Evolutionary conservation across 2,888 invertebrate genomes (phyloP).

Genomic region (Nephrotoma appendiculata): DNA sequence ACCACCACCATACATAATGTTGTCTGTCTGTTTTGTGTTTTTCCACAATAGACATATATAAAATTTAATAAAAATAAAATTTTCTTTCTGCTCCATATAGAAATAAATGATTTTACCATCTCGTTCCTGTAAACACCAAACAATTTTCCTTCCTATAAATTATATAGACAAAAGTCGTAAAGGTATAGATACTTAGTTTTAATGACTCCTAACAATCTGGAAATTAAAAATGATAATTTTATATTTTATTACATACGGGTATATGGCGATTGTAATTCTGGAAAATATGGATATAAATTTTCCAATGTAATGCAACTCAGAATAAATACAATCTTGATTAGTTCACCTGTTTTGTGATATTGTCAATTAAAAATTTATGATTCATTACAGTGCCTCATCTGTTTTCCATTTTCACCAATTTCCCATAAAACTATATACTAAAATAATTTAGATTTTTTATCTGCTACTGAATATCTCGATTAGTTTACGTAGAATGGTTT

Average conservation of each 20-base stretch:
- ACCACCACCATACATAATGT: neutral
- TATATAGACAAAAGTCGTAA: neutral
- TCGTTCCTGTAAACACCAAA: neutral
- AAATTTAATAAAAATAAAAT: neutral
- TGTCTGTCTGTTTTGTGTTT: neutral
- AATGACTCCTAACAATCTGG: neutral
- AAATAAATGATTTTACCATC: neutral
- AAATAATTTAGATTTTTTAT: no score
- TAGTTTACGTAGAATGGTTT: neutral
- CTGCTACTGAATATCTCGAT: neutral
- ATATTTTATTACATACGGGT: neutral
- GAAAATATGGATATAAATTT: neutral
- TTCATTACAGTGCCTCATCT: neutral
- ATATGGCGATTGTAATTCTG: neutral
- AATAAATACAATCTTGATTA: neutral
- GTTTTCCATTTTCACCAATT: neutral
- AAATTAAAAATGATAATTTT: neutral
- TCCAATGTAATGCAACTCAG: neutral
- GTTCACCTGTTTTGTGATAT: neutral
- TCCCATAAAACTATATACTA: neutral
- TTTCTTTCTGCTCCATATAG: neutral
- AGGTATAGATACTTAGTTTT: neutral
- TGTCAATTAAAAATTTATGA: neutral
- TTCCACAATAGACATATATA: neutral
- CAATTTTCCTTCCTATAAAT: neutral